phyloP scores from a whole-genome alignment of 2,113 vertebrate species.

The Hydrochoerus hydrochaeris region DNA sequence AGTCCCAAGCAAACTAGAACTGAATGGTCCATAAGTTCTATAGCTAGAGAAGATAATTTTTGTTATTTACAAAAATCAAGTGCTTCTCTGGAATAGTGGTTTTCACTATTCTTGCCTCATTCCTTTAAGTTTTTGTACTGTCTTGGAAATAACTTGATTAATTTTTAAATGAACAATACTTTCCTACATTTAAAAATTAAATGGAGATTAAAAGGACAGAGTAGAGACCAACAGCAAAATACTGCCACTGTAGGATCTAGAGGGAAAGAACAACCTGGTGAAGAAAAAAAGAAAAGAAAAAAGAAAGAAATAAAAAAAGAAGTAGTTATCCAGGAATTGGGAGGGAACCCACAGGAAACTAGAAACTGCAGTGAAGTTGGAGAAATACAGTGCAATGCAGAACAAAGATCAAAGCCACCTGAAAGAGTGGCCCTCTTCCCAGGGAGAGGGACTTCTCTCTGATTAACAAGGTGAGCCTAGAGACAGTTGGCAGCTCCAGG shows the following conservation, averaged over 20 bases:
- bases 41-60: not conserved
- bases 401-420: not conserved
- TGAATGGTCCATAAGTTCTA: not conserved
- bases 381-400: not conserved
- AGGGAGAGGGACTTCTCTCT: not conserved
- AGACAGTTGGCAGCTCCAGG: not conserved
- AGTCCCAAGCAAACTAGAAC: constrained; percentile 16
- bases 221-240: not conserved
- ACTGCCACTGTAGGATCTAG: not conserved
- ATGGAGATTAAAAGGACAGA: not conserved
- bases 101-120: not conserved
- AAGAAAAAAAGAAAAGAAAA: not conserved
- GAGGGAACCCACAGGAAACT: not conserved
- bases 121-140: not conserved
- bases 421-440: not conserved
- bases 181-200: not conserved
- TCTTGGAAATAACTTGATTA: not conserved
- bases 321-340: not conserved
- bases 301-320: not conserved
- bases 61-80: not conserved
- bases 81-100: not conserved
- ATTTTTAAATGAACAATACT: not conserved
- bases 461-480: not conserved
- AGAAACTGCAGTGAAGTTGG: not conserved
- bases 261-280: not conserved